Base-by-base conservation (phyloP, 2,888 invertebrate species). In the Marasmarcha lunaedactyla region DNA sequence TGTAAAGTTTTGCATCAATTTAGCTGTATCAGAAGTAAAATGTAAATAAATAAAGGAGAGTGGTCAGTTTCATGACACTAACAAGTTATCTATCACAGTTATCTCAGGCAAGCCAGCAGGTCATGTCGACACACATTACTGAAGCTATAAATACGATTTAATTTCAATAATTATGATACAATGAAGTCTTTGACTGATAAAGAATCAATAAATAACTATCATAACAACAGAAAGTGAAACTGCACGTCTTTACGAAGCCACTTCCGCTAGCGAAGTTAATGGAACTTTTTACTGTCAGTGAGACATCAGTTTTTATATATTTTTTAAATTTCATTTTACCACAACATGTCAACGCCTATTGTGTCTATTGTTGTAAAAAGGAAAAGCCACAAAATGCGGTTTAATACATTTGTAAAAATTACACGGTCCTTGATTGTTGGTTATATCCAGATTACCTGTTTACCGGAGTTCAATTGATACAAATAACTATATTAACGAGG, bases 341-440 rank as follows among this genome's bases (percentile, higher is more conserved):
- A 65, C 70, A 76, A 66, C 71, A 63, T 73, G 81, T 81, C 81
- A 81, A 70, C 81, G 76, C 76, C 67, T 71, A 70, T 78, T 73
- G 60, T 64, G 56, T 50, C 65, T 60, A 67, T 69, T 65, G 66
- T 68, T 57, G 48, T 44, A 51, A 55, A 59, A 60, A 61, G 47
- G 50, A 46, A 55, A 66, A 65, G 67, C 63, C 66, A 56, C 64
- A 63, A 63, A 64, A 64, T 70, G 71, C 60, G 71, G 78, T 74
- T 65, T 65, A 60, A 77, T 72, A 73, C 72, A 71, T 74, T 74
- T 71, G 66, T 70, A 63, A 69, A 67, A 77, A 79, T 74, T 74
- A 79, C 67, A 71, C 51, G 63, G 60, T 56, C 55, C 62, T 63
- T 72, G 76, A 74, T 74, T 72, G 78, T 64, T 52, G 69, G 74